Evolutionary conservation across 1,140 invertebrate species (phyloP).

Genomic region (Tenebrio molitor): DNA sequence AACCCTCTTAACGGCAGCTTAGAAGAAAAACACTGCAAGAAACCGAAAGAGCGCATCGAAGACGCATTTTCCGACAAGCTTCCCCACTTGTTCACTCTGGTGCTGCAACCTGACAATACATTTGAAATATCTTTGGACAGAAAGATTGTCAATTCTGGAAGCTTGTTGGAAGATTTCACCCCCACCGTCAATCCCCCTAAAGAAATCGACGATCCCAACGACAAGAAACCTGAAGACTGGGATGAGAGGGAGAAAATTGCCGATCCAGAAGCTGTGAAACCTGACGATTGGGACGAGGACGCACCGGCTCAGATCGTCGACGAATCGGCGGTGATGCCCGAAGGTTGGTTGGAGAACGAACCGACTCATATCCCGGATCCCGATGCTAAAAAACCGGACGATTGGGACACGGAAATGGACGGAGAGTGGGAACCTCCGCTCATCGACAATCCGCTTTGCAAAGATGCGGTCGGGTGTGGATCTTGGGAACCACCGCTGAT

Average conservation of each 20-base stretch:
- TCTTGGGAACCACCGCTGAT: slow-evolving; percentile 89
- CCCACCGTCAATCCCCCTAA: slow-evolving; percentile 96
- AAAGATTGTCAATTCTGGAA: slow-evolving; percentile 87
- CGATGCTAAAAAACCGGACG: slow-evolving; percentile 87
- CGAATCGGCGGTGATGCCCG: slow-evolving; percentile 88
- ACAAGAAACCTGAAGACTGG: slow-evolving; percentile 94
- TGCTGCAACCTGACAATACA: slow-evolving; percentile 90
- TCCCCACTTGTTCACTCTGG: slow-evolving; percentile 94
- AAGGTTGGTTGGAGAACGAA: slow-evolving; percentile 96
- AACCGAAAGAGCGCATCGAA: slow-evolving; percentile 87
- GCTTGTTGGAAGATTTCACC: slow-evolving; percentile 88
- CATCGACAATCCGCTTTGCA: slow-evolving; percentile 84
- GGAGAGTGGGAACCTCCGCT: slow-evolving; percentile 98
- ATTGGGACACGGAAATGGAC: slow-evolving; percentile 99
- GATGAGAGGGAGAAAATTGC: slow-evolving; percentile 97
- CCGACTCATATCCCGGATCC: slow-evolving; percentile 90
- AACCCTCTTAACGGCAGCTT: slow-evolving; percentile 93
- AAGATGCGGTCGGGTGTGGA: slow-evolving; percentile 89
- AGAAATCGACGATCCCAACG: slow-evolving; percentile 95
- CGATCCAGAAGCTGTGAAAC: slow-evolving; percentile 89
- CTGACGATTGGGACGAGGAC: slow-evolving; percentile 96
- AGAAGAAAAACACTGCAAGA: slow-evolving; percentile 94
- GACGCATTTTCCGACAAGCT: slow-evolving; percentile 95
- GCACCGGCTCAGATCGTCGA: slow-evolving; percentile 93
- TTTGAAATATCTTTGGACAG: slow-evolving; percentile 81